Evolutionary conservation across 1,140 invertebrate species (phyloP).

Genomic region (Caenorhabditis briggsae): DNA sequence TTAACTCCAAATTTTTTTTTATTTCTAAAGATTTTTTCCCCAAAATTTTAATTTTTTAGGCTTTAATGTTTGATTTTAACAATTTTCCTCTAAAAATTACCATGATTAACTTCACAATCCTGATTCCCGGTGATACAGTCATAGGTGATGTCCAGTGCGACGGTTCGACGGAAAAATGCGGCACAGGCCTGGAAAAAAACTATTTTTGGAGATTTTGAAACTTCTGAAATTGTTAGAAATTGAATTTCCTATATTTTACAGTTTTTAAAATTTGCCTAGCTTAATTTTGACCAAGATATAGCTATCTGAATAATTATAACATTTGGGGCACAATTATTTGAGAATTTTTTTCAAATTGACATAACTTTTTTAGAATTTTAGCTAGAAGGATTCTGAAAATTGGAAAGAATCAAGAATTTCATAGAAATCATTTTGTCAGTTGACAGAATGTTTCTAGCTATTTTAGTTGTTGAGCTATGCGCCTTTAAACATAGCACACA

Average conservation of each 20-base stretch:
- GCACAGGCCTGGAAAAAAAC: constrained; percentile 32
- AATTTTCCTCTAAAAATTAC: neutral
- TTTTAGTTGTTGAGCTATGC: too few species aligned
- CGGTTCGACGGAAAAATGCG: constrained; percentile 41
- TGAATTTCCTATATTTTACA: neutral
- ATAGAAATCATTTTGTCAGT: too few species aligned
- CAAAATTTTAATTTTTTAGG: neutral
- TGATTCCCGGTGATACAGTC: constrained; percentile 22
- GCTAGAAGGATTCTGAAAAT: too few species aligned
- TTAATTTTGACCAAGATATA: neutral
- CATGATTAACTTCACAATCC: constrained; percentile 43
- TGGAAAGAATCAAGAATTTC: too few species aligned
- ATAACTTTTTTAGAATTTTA: neutral
- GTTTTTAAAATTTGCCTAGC: too few species aligned
- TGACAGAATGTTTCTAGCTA: too few species aligned
- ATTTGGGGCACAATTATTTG: too few species aligned
- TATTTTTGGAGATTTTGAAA: neutral
- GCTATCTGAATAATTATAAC: too few species aligned
- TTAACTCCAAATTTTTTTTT: too few species aligned
- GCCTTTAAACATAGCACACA: too few species aligned
- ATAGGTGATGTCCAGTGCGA: constrained; percentile 32
- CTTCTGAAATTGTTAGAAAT: neutral
- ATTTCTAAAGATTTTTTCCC: too few species aligned
- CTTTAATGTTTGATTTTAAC: neutral
- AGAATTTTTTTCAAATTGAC: too few species aligned